Evolutionary conservation across 1,140 invertebrate genomes (phyloP).

Genomic region (Colletes latitarsis): DNA sequence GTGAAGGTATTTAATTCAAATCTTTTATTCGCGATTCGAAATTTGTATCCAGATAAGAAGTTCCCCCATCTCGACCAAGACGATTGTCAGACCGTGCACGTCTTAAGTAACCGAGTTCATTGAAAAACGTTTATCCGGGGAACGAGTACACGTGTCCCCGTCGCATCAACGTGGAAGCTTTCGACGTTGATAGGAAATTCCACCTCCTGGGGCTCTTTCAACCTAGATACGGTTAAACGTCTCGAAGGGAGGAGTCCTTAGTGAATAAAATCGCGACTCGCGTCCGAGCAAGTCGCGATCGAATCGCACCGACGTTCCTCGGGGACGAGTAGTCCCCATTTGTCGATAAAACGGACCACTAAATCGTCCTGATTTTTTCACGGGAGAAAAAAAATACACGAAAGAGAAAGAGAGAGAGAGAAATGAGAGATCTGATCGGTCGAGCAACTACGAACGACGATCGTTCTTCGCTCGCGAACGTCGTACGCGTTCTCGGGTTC

Average conservation of each 20-base stretch:
- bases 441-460: conserved; percentile 31
- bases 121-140: no score
- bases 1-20: no score
- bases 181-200: no score
- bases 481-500: conserved; percentile 15
- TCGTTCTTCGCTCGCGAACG: background rate
- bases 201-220: no score
- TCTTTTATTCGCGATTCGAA: no score
- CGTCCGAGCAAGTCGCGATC: background rate
- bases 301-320: background rate
- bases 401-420: background rate
- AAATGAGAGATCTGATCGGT: conserved; percentile 39
- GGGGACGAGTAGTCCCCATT: conserved; percentile 3
- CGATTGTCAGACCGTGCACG: no score
- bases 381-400: conserved; percentile 1
- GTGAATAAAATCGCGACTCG: background rate
- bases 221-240: no score
- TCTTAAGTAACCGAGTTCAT: no score
- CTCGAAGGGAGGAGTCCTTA: background rate
- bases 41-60: no score
- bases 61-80: no score
- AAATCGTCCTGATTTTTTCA: conserved; percentile 11
- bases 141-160: no score
- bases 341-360: conserved; percentile 16
- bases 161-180: no score